Evolutionary conservation across 2,888 invertebrate genomes (phyloP).

Genomic region (Torymus auratus): DNA sequence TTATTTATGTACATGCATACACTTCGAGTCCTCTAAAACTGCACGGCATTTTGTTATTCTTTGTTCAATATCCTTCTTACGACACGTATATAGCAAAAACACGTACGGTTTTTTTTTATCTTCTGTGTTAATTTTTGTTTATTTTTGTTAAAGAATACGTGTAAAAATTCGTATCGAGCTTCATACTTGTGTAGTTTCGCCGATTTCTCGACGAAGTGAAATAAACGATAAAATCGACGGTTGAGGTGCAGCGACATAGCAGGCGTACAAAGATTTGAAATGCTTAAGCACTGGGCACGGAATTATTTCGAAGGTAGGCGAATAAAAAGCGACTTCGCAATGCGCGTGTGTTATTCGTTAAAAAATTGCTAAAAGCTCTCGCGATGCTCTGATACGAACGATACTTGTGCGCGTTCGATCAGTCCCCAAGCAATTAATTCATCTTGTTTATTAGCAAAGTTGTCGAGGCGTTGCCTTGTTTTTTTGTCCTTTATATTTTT

Average conservation of each 20-base stretch:
- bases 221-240: neutral
- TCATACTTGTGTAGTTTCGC: constrained; percentile 9
- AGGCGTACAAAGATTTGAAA: constrained; percentile 34
- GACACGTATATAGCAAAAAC: constrained; percentile 14
- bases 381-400: constrained; percentile 29
- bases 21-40: constrained; percentile 2
- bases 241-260: neutral
- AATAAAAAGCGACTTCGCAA: constrained; percentile 25
- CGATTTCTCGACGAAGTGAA: too few species aligned
- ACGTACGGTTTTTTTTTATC: neutral
- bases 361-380: constrained; percentile 26
- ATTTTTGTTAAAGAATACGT: neutral
- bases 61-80: neutral
- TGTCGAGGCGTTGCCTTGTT: neutral
- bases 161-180: constrained; percentile 47
- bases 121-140: neutral
- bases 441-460: neutral
- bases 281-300: constrained; percentile 36
- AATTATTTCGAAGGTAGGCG: constrained; percentile 14
- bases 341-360: neutral
- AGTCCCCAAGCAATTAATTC: constrained; percentile 27
- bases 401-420: constrained; percentile 48
- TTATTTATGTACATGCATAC: constrained; percentile 33
- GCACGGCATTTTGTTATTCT: constrained; percentile 4
- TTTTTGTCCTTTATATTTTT: neutral